A percentile compares a stretch with the other conserved stretches of the same genome.
phyloP scores from a whole-genome alignment of 1,140 invertebrate species.

The Pseudoatta argentina region DNA sequence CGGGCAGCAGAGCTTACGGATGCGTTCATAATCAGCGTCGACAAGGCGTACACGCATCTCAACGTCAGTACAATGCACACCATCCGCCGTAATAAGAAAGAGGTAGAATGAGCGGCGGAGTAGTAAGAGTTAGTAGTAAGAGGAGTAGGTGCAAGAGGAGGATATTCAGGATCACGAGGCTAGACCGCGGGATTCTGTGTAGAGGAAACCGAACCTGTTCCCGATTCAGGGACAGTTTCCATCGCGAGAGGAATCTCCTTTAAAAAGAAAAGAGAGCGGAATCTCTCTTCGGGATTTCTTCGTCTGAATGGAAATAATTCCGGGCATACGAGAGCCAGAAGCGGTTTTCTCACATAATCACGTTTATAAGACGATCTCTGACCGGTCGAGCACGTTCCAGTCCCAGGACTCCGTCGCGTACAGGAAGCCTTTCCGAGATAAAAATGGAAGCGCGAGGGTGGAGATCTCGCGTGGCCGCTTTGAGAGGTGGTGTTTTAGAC shows the following conservation, averaged over 20 bases:
- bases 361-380: conserved; percentile 75
- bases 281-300: conserved; percentile 64
- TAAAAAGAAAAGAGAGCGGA: conserved; percentile 54
- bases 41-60: conserved; percentile 77
- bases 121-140: conserved; percentile 16
- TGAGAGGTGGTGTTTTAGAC: conserved; percentile 45
- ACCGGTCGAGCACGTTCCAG: conserved; percentile 72
- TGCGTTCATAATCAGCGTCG: conserved; percentile 80
- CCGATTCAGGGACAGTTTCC: conserved; percentile 68
- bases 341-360: conserved; percentile 62
- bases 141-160: conserved; percentile 44
- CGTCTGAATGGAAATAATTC: conserved; percentile 54
- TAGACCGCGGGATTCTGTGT: conserved; percentile 61
- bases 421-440: conserved; percentile 53
- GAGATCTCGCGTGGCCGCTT: conserved; percentile 29
- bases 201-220: conserved; percentile 71
- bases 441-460: conserved; percentile 58
- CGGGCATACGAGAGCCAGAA: not conserved
- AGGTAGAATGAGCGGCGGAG: conserved; percentile 34
- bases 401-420: conserved; percentile 27
- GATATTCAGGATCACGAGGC: conserved; percentile 71
- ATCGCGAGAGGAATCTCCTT: conserved; percentile 60
- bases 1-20: conserved; percentile 71
- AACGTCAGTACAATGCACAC: conserved; percentile 72
- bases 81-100: conserved; percentile 32